Base-by-base conservation (phyloP, 2,797 vertebrate species). In the Acrossocheilus wenchowensis region DNA sequence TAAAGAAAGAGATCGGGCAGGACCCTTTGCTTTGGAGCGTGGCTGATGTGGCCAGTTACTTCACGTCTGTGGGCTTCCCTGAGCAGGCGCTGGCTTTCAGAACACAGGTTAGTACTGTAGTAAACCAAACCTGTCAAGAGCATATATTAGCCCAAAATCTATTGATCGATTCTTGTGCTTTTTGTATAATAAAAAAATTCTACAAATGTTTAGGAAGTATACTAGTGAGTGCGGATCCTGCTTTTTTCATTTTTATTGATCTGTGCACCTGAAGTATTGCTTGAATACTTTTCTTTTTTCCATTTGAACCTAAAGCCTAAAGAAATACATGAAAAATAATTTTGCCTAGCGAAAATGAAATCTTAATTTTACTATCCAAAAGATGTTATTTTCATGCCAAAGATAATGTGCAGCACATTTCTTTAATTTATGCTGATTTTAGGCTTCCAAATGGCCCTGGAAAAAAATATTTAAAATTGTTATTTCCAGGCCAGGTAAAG, bases 1-100 rank as follows among this genome's bases (percentile, higher is more conserved):
- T 95, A 87, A 95, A 95, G 88, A 96, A 96, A 91, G 96, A 95
- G 85, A 91, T 93, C 89, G 90, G 90, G 82, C 94, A 95, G 52
- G 97, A 97, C 91, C 93, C 97, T 2, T 94, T 97, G 92, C 96
- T 96, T 89, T 98, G 97, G 97, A 97, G 94, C 0, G 97, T 97
- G 87, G 94, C 95, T 84, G 97, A 98, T 12, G 97, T 98, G 83
- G 97, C 95, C 66, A 96, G 95, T 87, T 98, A 98, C 93, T 97
- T 98, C 93, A 97, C 96, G 0, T 95, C 96, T 72, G 97, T 95
- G 2, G 97, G 97, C 15, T 98, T 98, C 88, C 96, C 97, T 0
- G 97, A 98, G 89, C 97, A 98, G 91, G 97, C 97, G 0, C 87
- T 95, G 30, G 97, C 97, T 14, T 98, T 98, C 90, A 94, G 96